A percentile compares a stretch with the other conserved stretches of the same genome.
Conservation (phyloP, 2,113 vertebrate species). For the Tympanuchus pallidicinctus region DNA sequence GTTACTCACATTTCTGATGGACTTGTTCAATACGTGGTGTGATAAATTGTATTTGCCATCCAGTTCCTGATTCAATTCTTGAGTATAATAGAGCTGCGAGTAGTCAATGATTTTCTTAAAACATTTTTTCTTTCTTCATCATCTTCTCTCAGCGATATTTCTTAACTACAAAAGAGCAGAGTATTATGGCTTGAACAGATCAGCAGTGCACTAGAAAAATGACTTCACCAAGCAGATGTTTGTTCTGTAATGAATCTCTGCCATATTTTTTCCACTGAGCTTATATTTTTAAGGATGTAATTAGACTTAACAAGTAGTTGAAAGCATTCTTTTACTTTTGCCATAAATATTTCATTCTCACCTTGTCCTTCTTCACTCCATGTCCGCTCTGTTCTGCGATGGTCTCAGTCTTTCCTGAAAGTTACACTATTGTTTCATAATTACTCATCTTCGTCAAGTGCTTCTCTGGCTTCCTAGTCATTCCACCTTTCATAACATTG, state of each 20-base stretch:
- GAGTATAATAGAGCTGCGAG: neutral
- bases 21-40: neutral
- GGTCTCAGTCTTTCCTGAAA: neutral
- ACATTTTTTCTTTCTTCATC: neutral
- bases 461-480: neutral
- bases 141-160: neutral
- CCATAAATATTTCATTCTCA: neutral
- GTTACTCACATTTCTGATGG: neutral
- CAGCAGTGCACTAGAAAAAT: neutral
- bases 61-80: neutral
- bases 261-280: neutral
- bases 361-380: rapidly evolving
- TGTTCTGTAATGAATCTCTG: neutral
- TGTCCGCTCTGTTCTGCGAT: neutral
- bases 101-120: neutral
- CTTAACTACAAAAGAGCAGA: neutral
- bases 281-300: neutral
- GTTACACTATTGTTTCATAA: neutral
- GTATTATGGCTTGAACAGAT: neutral
- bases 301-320: neutral
- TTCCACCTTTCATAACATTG: neutral
- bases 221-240: neutral
- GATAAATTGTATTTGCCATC: neutral
- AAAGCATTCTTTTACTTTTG: neutral
- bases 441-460: neutral